Percentiles rank a stretch among this genome's conserved stretches.
These are phyloP conservation scores for Polydrusus cervinus DNA, from an alignment of 2,888 invertebrate genomes.

Conservation along the genomic window DNA sequence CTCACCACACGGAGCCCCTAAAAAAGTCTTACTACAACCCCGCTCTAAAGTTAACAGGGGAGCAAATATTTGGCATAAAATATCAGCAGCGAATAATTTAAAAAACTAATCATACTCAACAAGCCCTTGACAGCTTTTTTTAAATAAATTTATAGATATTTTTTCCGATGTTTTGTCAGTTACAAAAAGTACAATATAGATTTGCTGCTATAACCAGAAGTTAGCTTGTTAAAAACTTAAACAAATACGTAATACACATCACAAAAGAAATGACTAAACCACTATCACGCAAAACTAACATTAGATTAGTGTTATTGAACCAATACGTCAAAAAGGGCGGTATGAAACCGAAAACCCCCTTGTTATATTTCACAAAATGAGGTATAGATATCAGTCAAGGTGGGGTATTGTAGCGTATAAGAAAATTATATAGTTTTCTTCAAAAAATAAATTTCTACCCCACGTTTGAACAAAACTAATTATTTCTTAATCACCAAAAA, in stretches of 20 bases:
- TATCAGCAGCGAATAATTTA: too few relatives aligned
- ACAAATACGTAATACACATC: not conserved
- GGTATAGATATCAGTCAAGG: conserved; percentile 20
- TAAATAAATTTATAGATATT: too few relatives aligned
- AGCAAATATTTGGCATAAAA: too few relatives aligned
- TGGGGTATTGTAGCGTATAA: conserved; percentile 13
- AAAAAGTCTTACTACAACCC: too few relatives aligned
- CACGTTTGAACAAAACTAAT: conserved; percentile 35
- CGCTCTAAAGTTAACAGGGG: too few relatives aligned
- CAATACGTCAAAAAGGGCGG: conserved; percentile 58
- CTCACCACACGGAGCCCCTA: too few relatives aligned
- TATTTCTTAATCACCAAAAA: conserved; percentile 37
- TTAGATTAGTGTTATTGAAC: conserved; percentile 56
- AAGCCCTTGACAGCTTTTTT: too few relatives aligned
- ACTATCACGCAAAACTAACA: conserved; percentile 58
- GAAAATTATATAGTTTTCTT: conserved; percentile 22
- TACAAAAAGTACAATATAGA: conserved; percentile 10
- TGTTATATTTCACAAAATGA: conserved; percentile 27
- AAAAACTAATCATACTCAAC: too few relatives aligned
- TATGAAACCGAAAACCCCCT: conserved; percentile 30
- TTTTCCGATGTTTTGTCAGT: too few relatives aligned
- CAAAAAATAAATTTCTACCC: conserved; percentile 11
- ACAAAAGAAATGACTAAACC: conserved; percentile 32
- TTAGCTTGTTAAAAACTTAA: conserved; percentile 19
- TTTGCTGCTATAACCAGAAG: conserved; percentile 19